Evolutionary conservation across 37 sponge, comb jelly and placozoan genomes (phyloP).

Genomic region (Aplysina aerophoba): DNA sequence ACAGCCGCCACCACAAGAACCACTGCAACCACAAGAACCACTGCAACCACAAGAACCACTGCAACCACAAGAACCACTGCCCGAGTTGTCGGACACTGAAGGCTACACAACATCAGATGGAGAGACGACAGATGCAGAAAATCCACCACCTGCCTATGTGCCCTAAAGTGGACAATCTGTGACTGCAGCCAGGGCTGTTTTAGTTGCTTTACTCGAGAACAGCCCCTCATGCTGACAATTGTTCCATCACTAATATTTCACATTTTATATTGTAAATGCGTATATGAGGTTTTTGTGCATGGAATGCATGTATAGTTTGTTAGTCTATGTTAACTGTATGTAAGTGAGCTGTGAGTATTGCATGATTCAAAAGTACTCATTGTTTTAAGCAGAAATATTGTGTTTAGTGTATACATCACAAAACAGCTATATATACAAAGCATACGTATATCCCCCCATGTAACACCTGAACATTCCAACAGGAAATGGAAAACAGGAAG

Average conservation of each 20-base stretch:
- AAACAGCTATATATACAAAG: no score
- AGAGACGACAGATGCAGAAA: slow-evolving; percentile 20
- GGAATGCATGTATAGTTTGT: no score
- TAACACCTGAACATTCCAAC: no score
- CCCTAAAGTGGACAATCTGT: slow-evolving; percentile 27
- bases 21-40: background rate
- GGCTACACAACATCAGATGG: background rate
- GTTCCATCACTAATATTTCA: background rate
- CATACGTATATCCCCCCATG: no score
- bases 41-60: background rate
- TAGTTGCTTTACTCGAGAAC: slow-evolving; percentile 17
- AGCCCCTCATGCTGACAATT: background rate
- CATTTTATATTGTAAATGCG: no score
- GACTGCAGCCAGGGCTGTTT: background rate
- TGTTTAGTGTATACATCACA: no score
- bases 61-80: background rate
- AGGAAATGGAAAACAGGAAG: no score
- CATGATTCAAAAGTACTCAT: no score
- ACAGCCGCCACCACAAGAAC: background rate
- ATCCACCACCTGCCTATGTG: slow-evolving; percentile 73
- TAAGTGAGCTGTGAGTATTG: no score
- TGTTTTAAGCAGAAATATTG: no score
- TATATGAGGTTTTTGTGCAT: no score
- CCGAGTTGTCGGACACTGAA: background rate
- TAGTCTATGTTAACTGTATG: no score